A percentile compares a stretch with the other conserved stretches of the same genome.
Evolutionary conservation across 2,797 vertebrate species (phyloP).

Genomic region (Calcarius lapponicus): DNA sequence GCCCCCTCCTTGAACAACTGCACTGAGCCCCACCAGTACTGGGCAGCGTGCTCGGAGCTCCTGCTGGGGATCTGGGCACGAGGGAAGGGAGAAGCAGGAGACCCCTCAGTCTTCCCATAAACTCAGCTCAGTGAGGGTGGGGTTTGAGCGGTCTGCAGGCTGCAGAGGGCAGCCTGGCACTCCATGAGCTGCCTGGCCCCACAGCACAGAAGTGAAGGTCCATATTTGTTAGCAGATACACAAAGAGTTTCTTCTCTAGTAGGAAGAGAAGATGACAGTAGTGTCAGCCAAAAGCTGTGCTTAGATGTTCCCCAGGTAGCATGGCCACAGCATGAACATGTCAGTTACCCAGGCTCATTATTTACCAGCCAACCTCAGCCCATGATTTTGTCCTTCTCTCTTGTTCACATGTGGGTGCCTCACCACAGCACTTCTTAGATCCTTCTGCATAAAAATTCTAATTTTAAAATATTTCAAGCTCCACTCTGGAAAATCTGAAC

Average conservation of each 20-base stretch:
- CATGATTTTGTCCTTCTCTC: neutral
- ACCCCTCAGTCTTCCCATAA: neutral
- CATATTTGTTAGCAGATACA: accelerated
- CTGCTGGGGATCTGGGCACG: neutral
- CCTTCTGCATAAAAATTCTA: neutral
- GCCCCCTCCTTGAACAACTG: accelerated
- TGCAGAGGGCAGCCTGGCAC: neutral
- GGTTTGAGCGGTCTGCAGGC: neutral
- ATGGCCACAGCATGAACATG: accelerated
- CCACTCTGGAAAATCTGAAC: neutral
- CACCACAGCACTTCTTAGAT: neutral
- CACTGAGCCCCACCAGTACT: accelerated
- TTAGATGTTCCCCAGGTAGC: neutral
- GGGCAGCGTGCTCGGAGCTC: neutral
- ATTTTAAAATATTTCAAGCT: neutral
- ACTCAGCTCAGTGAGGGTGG: neutral
- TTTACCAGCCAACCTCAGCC: neutral
- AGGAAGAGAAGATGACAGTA: neutral
- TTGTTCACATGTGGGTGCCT: neutral
- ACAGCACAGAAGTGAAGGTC: neutral
- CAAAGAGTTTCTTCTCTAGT: neutral
- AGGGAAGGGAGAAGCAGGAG: neutral
- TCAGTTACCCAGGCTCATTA: neutral
- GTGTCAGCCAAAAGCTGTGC: neutral
- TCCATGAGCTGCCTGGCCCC: neutral